A percentile compares a stretch with the other conserved stretches of the same genome.
phyloP scores from a whole-genome alignment of 2,797 vertebrate species.

The Pseudopleuronectes americanus region DNA sequence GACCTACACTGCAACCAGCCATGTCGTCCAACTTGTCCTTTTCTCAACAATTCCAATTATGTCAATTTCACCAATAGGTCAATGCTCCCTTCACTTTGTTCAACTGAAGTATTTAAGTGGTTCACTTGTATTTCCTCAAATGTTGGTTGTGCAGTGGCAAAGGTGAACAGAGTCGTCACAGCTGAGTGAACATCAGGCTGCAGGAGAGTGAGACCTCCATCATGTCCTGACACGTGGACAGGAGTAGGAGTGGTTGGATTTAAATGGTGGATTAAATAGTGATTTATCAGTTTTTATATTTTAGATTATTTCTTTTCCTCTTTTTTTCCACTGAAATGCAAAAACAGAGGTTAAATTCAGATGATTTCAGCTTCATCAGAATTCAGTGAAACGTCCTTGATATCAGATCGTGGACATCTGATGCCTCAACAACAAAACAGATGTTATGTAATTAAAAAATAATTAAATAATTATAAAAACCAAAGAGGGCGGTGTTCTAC shows the following conservation, averaged over 20 bases:
- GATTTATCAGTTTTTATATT: slow-evolving; percentile 57
- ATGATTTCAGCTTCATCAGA: slow-evolving; percentile 46
- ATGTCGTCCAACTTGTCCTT: no score
- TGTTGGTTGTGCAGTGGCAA: slow-evolving; percentile 26
- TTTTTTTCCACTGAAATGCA: no score
- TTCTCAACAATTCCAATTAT: no score
- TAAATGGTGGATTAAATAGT: slow-evolving; percentile 41
- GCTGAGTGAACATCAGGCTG: slow-evolving; percentile 64
- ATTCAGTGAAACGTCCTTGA: slow-evolving; percentile 38
- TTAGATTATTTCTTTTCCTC: no score
- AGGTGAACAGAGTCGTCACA: slow-evolving; percentile 50
- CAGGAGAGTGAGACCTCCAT: slow-evolving; percentile 61
- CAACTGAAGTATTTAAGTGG: neutral
- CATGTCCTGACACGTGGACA: slow-evolving; percentile 48
- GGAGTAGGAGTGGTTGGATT: slow-evolving; percentile 46
- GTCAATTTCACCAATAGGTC: no score
- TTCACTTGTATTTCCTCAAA: slow-evolving; percentile 11
- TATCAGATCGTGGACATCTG: slow-evolving; percentile 61
- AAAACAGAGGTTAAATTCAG: no score
- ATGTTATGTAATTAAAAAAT: slow-evolving; percentile 51
- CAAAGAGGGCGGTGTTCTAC: slow-evolving; percentile 9
- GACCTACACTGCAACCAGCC: no score
- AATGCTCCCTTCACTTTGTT: slow-evolving; percentile 7
- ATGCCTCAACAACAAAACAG: slow-evolving; percentile 59
- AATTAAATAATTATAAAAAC: slow-evolving; percentile 36